phyloP scores from a whole-genome alignment of 2,113 vertebrate genomes.

The Orientallactaga bullata region DNA sequence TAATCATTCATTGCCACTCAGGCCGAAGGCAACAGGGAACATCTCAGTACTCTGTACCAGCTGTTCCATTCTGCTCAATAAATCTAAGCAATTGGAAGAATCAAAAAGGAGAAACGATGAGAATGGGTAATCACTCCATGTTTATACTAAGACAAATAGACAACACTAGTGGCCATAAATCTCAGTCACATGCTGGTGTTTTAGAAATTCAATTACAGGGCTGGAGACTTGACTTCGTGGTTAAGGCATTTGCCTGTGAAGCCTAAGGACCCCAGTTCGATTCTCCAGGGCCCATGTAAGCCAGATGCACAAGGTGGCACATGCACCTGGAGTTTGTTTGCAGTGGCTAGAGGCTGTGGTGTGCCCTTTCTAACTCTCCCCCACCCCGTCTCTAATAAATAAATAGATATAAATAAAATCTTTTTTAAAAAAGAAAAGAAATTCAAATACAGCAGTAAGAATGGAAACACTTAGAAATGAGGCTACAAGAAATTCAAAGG shows the following conservation, averaged over 20 bases:
- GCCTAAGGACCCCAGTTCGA: too few relatives aligned
- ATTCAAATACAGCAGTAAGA: not conserved
- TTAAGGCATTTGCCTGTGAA: too few relatives aligned
- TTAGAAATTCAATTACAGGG: not conserved
- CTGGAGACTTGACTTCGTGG: too few relatives aligned
- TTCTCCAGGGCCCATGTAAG: too few relatives aligned
- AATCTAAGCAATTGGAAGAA: not conserved
- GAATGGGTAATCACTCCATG: not conserved
- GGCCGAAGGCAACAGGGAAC: not conserved
- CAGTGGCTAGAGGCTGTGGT: too few relatives aligned
- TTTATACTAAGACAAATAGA: constrained; percentile 2
- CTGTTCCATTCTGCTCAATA: not conserved
- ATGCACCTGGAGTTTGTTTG: too few relatives aligned
- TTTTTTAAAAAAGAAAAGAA: constrained; percentile 19
- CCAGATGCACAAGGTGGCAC: too few relatives aligned
- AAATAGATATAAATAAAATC: too few relatives aligned
- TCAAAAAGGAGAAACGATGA: not conserved
- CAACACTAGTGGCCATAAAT: not conserved
- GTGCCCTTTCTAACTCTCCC: too few relatives aligned
- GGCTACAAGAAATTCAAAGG: not conserved
- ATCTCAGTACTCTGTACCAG: not conserved
- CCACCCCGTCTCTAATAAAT: too few relatives aligned
- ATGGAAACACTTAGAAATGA: not conserved
- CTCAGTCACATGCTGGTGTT: not conserved
- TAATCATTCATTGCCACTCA: not conserved